Percentiles rank a stretch among this genome's conserved stretches.
Evolutionary conservation across 2,888 invertebrate species (phyloP).

Genomic region (Charanyca ferruginea): DNA sequence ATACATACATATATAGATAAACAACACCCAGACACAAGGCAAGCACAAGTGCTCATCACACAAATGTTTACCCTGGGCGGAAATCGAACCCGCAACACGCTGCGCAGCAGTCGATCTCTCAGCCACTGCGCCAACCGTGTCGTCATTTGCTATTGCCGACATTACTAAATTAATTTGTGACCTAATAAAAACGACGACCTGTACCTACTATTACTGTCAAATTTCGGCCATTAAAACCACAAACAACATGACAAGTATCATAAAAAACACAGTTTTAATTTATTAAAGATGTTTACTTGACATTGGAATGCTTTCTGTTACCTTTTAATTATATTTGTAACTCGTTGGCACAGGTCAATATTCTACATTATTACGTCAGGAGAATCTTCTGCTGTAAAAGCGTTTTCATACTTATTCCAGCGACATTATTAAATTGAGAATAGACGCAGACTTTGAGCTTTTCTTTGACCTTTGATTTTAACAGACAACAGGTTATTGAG

Average conservation of each 20-base stretch:
- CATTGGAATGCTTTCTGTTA: conserved; percentile 17
- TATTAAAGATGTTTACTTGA: conserved; percentile 21
- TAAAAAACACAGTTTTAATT: conserved; percentile 1
- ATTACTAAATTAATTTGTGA: not conserved
- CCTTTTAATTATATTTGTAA: conserved; percentile 31
- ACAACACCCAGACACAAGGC: too few relatives aligned
- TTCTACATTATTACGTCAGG: conserved; percentile 17
- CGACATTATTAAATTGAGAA: conserved; percentile 19
- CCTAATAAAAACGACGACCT: not conserved
- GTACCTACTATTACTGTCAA: not conserved
- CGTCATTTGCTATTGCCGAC: too few relatives aligned
- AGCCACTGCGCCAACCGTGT: too few relatives aligned
- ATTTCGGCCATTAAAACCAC: not conserved
- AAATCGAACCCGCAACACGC: too few relatives aligned
- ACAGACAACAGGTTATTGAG: conserved; percentile 10
- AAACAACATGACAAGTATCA: not conserved
- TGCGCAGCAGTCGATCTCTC: too few relatives aligned
- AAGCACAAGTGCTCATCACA: too few relatives aligned
- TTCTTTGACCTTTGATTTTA: conserved; percentile 25
- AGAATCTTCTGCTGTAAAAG: conserved; percentile 10
- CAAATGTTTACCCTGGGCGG: too few relatives aligned
- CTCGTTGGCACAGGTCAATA: conserved; percentile 21
- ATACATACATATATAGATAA: too few relatives aligned
- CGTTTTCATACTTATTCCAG: conserved; percentile 13
- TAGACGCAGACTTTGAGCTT: conserved; percentile 7